A percentile compares a stretch with the other conserved stretches of the same genome.
Evolutionary conservation across 2,888 invertebrate species (phyloP).

Genomic region (Drosophila meridiana): DNA sequence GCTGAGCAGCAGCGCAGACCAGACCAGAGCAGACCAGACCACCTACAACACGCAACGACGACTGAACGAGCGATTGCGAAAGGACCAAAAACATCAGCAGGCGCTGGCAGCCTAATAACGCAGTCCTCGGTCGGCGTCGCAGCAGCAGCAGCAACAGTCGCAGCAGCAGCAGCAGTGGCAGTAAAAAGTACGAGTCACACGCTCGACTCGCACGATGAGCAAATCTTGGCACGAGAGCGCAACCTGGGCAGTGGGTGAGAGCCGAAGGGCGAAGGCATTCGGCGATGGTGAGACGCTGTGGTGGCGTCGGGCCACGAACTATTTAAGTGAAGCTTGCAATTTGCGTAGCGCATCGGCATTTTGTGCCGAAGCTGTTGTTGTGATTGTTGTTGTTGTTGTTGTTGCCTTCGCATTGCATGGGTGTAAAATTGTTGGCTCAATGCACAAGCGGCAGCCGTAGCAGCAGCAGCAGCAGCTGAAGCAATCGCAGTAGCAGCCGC

Average conservation of each 20-base stretch:
- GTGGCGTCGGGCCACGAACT: conserved; percentile 49
- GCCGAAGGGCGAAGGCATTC: conserved; percentile 37
- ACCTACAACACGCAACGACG: conserved; percentile 83
- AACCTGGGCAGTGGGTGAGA: conserved; percentile 46
- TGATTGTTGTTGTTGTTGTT: conserved; percentile 32
- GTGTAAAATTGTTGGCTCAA: conserved; percentile 59
- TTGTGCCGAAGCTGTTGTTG: conserved; percentile 38
- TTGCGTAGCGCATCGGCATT: conserved; percentile 76
- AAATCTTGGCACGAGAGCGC: conserved; percentile 56
- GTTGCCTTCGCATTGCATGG: conserved; percentile 53
- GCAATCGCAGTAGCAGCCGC: conserved; percentile 8
- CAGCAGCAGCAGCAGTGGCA: conserved; percentile 50
- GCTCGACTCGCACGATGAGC: conserved; percentile 42
- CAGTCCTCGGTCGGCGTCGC: conserved; percentile 45
- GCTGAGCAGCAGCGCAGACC: conserved; percentile 45
- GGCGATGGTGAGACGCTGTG: conserved; percentile 26
- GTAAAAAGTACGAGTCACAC: conserved; percentile 36
- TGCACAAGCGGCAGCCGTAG: conserved; percentile 52
- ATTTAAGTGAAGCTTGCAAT: conserved; percentile 67
- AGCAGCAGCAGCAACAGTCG: conserved; percentile 44
- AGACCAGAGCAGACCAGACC: conserved; percentile 74
- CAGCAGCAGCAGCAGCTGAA: conserved; percentile 10
- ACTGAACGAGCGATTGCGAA: conserved; percentile 79
- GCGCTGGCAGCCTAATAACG: conserved; percentile 33
- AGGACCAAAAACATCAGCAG: conserved; percentile 76